Percentiles rank a stretch among this genome's conserved stretches.
These are phyloP conservation scores for Hedychridium roseum DNA, from an alignment of 2,888 invertebrate genomes.

Conservation along the genomic window DNA sequence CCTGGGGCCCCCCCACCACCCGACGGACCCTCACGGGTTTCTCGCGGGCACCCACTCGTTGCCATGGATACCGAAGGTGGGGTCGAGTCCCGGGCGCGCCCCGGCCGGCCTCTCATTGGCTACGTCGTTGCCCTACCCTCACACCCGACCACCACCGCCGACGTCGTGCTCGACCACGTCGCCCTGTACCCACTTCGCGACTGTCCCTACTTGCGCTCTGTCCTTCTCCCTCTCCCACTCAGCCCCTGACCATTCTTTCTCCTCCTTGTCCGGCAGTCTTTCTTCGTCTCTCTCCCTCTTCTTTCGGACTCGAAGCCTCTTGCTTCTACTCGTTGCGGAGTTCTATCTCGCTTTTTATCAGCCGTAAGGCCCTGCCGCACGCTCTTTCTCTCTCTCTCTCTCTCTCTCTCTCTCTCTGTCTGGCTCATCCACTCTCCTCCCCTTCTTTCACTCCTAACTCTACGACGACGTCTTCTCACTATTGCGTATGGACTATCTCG, in stretches of 20 bases:
- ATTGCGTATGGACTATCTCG: no score
- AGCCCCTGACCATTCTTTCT: conserved; percentile 2
- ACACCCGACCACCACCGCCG: conserved; percentile 34
- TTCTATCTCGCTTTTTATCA: conserved; percentile 20
- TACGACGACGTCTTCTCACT: conserved; percentile 15
- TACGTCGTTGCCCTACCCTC: conserved; percentile 50
- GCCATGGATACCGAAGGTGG: conserved; percentile 62
- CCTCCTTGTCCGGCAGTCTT: conserved; percentile 8
- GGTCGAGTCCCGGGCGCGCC: conserved; percentile 61
- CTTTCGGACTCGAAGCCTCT: conserved; percentile 16
- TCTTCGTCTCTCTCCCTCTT: conserved; percentile 6
- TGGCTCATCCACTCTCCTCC: conserved; percentile 17
- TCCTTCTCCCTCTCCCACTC: conserved; percentile 15
- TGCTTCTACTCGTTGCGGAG: conserved; percentile 25
- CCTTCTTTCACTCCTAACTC: conserved; percentile 16
- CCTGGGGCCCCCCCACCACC: conserved; percentile 51
- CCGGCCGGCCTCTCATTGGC: conserved; percentile 59
- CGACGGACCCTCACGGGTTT: conserved; percentile 51
- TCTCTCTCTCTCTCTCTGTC: conserved; percentile 16
- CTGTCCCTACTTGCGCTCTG: conserved; percentile 22
- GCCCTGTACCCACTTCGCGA: conserved; percentile 33
- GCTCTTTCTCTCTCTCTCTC: conserved; percentile 7
- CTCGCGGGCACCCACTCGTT: conserved; percentile 56
- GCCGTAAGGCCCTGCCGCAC: conserved; percentile 8
- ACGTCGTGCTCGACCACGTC: conserved; percentile 31